Conservation (phyloP, 2,888 invertebrate species). For the Myathropa florea region DNA sequence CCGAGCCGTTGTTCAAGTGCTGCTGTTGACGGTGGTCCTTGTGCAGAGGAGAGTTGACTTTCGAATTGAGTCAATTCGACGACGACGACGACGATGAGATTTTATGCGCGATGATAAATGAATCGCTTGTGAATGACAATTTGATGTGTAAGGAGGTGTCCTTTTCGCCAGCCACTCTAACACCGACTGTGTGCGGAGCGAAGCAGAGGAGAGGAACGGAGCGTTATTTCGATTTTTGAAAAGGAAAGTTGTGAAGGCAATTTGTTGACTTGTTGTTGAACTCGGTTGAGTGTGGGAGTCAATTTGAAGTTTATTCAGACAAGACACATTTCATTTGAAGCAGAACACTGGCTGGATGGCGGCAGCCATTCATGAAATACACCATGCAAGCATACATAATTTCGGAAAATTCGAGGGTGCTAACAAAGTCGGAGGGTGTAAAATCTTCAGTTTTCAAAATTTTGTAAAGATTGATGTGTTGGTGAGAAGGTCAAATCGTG, state of each 20-base stretch:
- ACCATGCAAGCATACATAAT: no score
- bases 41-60: conserved; percentile 29
- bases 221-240: conserved; percentile 8
- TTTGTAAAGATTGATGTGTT: no score
- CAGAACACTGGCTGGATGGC: no score
- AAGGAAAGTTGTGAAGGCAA: conserved; percentile 9
- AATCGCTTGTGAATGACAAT: conserved; percentile 45
- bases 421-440: no score
- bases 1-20: background rate
- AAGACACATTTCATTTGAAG: background rate
- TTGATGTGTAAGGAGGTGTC: conserved; percentile 11
- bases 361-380: no score
- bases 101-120: conserved; percentile 48
- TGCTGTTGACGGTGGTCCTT: conserved; percentile 33
- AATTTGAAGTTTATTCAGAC: background rate
- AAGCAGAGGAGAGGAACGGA: background rate
- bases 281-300: background rate
- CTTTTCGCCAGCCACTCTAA: background rate
- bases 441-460: no score
- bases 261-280: background rate
- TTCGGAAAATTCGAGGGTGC: no score
- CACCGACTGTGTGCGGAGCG: background rate
- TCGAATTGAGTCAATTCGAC: conserved; percentile 42
- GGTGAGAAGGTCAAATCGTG: no score
- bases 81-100: conserved; percentile 4